Base-by-base conservation (phyloP, 1,140 invertebrate species). In the Spodoptera frugiperda region DNA sequence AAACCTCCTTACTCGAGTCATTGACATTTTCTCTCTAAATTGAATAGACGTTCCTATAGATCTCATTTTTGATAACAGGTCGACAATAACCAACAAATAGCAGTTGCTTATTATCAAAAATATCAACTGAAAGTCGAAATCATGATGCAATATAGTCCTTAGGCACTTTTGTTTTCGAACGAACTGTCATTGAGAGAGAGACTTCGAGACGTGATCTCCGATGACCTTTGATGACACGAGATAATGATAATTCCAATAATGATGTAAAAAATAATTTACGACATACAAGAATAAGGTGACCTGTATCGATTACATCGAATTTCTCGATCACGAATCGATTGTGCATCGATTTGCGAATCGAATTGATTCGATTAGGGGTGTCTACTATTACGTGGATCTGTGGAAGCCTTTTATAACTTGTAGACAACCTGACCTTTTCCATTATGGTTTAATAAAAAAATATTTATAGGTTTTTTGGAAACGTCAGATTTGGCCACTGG, bases 271-370 rank as follows among this genome's bases (percentile, higher is more conserved):
- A 49, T 54, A 8, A 25, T 55, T 55, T 19, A 46, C 51, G 33
- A 53, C 65, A 53, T n/a, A 21, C 33, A 12, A 30, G 54, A 73
- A 59, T 19, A 15, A 59, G 70, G 49, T 76, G 74, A 55, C 74
- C 53, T n/a, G 57, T 48, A 68, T 68, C 51, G 74, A 76, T 76
- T 59, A 46, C n/a, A 57, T 55, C 48, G 61, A 33, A 33, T 67
- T 76, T 78, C 55, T 53, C 49, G 65, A n/a, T 68, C 48, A 68
- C 65, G 25, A 78, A 55, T 54, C 57, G 57, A 77, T 77, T 49
- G 44, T 17, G 12, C 15, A 21, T 77, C 67, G 67, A 77, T 63
- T 68, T 46, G 14, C 12, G 11, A 21, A 39, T 61, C 76, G 67
- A 71, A 19, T 61, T 33, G 53, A 49, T 55, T 30, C 53, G 53